Conservation (phyloP, 2,888 invertebrate species). For the Crematogaster levior region DNA sequence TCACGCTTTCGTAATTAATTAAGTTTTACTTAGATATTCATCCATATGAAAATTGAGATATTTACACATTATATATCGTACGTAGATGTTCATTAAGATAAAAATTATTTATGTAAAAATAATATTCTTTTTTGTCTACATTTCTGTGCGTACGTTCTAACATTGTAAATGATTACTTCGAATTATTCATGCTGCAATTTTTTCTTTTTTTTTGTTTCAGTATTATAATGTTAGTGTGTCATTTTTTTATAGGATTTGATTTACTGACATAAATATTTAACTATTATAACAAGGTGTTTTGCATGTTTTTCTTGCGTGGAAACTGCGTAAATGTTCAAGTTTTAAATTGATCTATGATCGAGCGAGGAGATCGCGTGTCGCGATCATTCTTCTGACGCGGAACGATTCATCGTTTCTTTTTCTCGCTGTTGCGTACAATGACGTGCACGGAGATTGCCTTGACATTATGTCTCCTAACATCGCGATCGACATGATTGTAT, state of each 20-base stretch:
- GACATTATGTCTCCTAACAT: constrained; percentile 72
- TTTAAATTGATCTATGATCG: constrained; percentile 22
- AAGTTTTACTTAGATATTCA: not conserved
- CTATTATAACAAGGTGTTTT: not conserved
- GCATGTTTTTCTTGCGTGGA: not conserved
- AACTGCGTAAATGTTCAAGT: not conserved
- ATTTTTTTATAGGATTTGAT: not conserved
- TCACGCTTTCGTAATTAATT: not conserved
- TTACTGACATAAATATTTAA: not conserved
- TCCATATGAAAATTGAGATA: too few species aligned
- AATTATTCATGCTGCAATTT: constrained; percentile 17
- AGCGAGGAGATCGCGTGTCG: constrained; percentile 5
- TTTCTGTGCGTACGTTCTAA: not conserved
- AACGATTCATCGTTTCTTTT: constrained; percentile 65
- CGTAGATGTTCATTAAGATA: too few species aligned
- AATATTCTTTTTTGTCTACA: not conserved
- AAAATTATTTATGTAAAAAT: not conserved
- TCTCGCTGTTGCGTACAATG: constrained; percentile 45
- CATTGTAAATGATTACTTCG: constrained; percentile 19
- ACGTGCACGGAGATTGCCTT: constrained; percentile 64
- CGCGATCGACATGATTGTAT: constrained; percentile 46
- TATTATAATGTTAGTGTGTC: not conserved
- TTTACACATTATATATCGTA: too few species aligned
- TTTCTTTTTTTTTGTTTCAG: not conserved
- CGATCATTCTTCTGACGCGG: constrained; percentile 57